Percentiles rank a stretch among this genome's conserved stretches.
These are phyloP conservation scores for Orchesella cincta DNA, from an alignment of 1,140 invertebrate species.

Conservation along the genomic window DNA sequence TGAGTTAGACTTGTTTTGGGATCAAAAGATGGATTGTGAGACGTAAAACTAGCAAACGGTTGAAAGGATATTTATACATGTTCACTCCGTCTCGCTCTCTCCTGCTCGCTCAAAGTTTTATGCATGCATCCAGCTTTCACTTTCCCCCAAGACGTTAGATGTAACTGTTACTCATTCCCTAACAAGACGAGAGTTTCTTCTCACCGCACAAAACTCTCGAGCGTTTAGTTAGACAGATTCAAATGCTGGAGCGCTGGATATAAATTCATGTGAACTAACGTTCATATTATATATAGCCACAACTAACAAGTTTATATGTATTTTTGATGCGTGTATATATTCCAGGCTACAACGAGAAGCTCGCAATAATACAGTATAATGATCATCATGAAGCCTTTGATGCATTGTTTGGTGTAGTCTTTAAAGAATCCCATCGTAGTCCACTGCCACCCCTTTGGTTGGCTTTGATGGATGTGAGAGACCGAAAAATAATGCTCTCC, in stretches of 20 bases:
- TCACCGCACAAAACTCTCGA: too few relatives aligned
- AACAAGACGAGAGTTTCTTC: too few relatives aligned
- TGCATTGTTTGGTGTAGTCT: background rate
- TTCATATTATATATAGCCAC: too few relatives aligned
- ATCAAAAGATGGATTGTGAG: slow-evolving; percentile 27
- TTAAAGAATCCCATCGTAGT: background rate
- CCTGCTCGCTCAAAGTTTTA: background rate
- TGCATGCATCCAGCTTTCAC: background rate
- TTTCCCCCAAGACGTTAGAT: too few relatives aligned
- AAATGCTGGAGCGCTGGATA: too few relatives aligned
- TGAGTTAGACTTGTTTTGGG: background rate
- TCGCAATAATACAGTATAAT: too few relatives aligned
- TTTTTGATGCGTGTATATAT: too few relatives aligned
- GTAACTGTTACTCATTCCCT: background rate
- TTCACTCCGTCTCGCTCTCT: background rate
- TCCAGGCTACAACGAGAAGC: too few relatives aligned
- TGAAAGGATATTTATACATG: background rate
- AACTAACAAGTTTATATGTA: too few relatives aligned
- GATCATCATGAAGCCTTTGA: slow-evolving; percentile 1
- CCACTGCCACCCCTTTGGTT: background rate
- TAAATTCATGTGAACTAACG: too few relatives aligned
- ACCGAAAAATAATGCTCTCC: background rate
- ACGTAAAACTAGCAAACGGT: background rate
- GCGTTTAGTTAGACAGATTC: too few relatives aligned
- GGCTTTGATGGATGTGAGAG: slow-evolving; percentile 8